Percentiles rank a stretch among this genome's conserved stretches.
Conservation (phyloP, 2,797 vertebrate genomes). For the Manis crassicaudata region DNA sequence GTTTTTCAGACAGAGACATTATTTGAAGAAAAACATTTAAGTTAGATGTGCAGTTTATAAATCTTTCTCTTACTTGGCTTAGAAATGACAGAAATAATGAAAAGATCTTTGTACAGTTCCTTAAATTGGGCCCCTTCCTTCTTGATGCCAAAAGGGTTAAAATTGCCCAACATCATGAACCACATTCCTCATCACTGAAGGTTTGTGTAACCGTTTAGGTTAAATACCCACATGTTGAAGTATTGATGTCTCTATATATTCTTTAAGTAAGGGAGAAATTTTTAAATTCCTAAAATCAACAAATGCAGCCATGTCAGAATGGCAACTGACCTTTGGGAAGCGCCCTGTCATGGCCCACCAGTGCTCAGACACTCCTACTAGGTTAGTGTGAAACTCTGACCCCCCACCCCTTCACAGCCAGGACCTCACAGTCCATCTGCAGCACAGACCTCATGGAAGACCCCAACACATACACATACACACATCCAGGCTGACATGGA, state of each 20-base stretch:
- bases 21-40: not conserved
- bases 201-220: not conserved
- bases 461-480: accelerated
- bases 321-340: accelerated
- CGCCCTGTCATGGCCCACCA: not conserved
- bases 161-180: not conserved
- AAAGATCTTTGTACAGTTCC: not conserved
- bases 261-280: not conserved
- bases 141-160: not conserved
- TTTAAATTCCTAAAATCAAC: not conserved
- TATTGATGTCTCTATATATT: not conserved
- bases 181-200: not conserved
- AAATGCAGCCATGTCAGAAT: not conserved
- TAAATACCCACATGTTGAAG: not conserved
- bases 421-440: not conserved
- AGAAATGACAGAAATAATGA: not conserved
- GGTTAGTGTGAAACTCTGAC: not conserved
- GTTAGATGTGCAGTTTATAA: not conserved
- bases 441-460: not conserved
- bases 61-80: not conserved
- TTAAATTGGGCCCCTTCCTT: not conserved
- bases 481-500: not conserved
- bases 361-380: not conserved
- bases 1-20: not conserved
- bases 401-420: too few species aligned